Evolutionary conservation across 2,797 vertebrate genomes (phyloP).

Genomic region (Cynopterus sphinx): DNA sequence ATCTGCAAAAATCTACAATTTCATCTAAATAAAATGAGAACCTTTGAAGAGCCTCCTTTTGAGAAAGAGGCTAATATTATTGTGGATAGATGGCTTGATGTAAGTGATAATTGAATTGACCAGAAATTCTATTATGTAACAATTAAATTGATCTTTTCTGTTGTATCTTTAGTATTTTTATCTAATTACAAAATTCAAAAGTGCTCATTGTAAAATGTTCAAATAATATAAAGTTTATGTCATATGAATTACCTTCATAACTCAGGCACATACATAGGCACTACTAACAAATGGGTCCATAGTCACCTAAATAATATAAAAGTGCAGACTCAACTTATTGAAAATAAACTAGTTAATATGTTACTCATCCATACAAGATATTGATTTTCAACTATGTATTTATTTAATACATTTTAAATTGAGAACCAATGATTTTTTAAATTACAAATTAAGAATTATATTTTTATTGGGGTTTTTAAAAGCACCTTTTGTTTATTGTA

Average conservation of each 20-base stretch:
- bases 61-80: constrained; percentile 93
- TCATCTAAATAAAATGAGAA: constrained; percentile 93
- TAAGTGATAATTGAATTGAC: constrained; percentile 86
- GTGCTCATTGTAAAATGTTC: neutral
- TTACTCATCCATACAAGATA: neutral
- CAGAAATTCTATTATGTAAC: constrained; percentile 34
- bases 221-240: neutral
- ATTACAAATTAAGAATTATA: constrained; percentile 19
- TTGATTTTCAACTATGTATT: neutral
- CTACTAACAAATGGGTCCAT: neutral
- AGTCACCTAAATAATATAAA: neutral
- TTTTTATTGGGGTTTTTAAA: constrained; percentile 15
- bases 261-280: neutral
- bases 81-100: constrained; percentile 97
- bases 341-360: constrained; percentile 1
- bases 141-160: neutral
- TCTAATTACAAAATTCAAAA: constrained; percentile 21
- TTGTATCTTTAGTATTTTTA: constrained; percentile 32
- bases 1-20: constrained; percentile 94
- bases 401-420: neutral
- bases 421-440: neutral
- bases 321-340: neutral
- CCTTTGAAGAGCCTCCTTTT: constrained; percentile 90
- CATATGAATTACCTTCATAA: constrained; percentile 19
- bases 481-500: constrained; percentile 11